These are phyloP conservation scores for Saccopteryx leptura DNA, from an alignment of 2,113 vertebrate species.

Conservation along the genomic window DNA sequence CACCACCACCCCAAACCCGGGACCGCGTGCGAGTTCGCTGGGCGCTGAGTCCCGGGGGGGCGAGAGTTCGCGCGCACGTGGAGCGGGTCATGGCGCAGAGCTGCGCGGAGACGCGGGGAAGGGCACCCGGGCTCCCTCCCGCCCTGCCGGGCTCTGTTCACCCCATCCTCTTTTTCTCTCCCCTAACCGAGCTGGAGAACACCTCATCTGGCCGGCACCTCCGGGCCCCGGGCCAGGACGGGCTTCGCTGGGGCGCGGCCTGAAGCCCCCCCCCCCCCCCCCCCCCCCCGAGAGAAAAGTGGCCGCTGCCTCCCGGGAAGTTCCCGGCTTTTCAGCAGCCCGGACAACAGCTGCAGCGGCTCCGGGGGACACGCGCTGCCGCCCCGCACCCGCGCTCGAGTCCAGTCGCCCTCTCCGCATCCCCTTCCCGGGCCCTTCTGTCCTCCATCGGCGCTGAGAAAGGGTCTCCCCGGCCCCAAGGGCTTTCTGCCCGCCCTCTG, in stretches of 20 bases:
- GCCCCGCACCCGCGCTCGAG: accelerated
- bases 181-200: accelerated
- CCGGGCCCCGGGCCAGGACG: accelerated
- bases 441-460: neutral
- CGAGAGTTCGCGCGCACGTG: neutral
- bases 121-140: neutral
- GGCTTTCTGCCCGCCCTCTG: neutral
- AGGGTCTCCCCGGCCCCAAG: neutral
- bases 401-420: accelerated
- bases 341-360: neutral
- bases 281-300: accelerated
- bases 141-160: too few relatives aligned
- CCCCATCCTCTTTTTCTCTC: neutral
- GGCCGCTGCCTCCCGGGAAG: neutral
- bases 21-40: neutral
- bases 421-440: accelerated
- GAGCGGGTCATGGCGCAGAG: too few relatives aligned
- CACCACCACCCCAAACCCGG: neutral
- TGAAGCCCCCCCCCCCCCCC: accelerated
- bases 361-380: accelerated
- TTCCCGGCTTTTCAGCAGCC: neutral
- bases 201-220: neutral
- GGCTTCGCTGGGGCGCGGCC: neutral
- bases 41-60: neutral
- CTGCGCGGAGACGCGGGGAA: accelerated